Base-by-base conservation (phyloP, 2,113 vertebrate species). In the Drymodes brunneopygia region DNA sequence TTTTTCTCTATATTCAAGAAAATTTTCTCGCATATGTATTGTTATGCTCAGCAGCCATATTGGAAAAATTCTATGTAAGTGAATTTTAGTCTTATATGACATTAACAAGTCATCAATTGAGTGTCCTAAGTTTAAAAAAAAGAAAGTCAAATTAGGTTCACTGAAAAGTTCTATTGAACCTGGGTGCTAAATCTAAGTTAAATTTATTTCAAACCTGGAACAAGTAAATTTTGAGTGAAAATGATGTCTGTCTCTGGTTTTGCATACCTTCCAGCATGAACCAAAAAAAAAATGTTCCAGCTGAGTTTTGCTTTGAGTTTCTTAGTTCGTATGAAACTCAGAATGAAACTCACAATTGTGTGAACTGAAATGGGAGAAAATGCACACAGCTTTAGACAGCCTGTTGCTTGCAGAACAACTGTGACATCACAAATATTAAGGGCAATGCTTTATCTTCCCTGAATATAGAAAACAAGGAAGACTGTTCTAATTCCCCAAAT, bases 281-380 rank as follows among this genome's bases (percentile, higher is more conserved):
- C 24, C 19, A 56, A 88, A 62, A 92, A 91, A 91, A 95, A 36
- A 90, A 53, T 44, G 31, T 48, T 95, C 58, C 92, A 95, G 70
- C 83, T 95, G 70, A 92, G 86, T 92, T 96, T 95, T 95, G 53
- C 62, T 96, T 92, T 94, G 92, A 93, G 86, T 95, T 90, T 95
- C 36, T 87, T 84, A 72, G 42, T 62, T 92, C 88, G 56, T 89
- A 77, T 54, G 67, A 94, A 95, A 88, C 69, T 94, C 94, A 86
- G 81, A 96, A 83, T 90, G 91, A 95, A 95, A 93, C 47, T 87
- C 57, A 44, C 24, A 53, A 42, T 73, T 88, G 40, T 94, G 75
- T 89, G 84, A 95, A 95, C 70, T 6, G 50, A 95, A 97, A 95
- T 65, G 45, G 80, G 87, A 79, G 92, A 90, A 95, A 90, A 53